Percentiles rank a stretch among this genome's conserved stretches.
Conservation (phyloP, 2,888 invertebrate species). For the Diarsia dahlii region DNA sequence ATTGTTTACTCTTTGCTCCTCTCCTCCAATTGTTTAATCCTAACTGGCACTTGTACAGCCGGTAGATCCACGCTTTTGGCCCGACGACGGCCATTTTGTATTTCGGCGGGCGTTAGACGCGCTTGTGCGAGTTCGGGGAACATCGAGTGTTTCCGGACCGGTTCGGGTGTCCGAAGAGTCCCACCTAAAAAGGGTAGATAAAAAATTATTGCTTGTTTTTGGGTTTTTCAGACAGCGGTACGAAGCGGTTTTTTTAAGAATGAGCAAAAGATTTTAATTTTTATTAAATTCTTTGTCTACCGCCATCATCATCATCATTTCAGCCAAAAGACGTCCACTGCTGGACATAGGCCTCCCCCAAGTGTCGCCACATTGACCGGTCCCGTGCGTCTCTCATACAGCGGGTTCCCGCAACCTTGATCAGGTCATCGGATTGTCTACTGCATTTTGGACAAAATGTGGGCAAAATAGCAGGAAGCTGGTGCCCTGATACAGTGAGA, state of each 20-base stretch:
- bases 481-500: no score
- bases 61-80: conserved; percentile 87
- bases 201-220: conserved; percentile 1
- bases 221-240: background rate
- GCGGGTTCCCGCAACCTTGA: no score
- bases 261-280: background rate
- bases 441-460: no score
- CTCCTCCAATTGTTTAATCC: conserved; percentile 85
- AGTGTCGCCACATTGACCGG: no score
- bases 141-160: conserved; percentile 79
- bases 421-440: no score
- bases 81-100: conserved; percentile 82
- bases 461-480: no score
- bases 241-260: conserved; percentile 10
- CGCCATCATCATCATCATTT: no score
- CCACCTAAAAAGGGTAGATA: conserved; percentile 71
- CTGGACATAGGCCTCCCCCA: no score
- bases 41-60: conserved; percentile 86
- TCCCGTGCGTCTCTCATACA: no score
- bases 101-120: conserved; percentile 69
- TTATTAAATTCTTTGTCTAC: no score
- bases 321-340: no score
- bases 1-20: conserved; percentile 69
- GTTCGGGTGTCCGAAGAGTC: conserved; percentile 79
- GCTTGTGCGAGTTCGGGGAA: conserved; percentile 77